A percentile compares a stretch with the other conserved stretches of the same genome.
Conservation (phyloP, 2,888 invertebrate genomes). For the Agriopis aurantiaria region DNA sequence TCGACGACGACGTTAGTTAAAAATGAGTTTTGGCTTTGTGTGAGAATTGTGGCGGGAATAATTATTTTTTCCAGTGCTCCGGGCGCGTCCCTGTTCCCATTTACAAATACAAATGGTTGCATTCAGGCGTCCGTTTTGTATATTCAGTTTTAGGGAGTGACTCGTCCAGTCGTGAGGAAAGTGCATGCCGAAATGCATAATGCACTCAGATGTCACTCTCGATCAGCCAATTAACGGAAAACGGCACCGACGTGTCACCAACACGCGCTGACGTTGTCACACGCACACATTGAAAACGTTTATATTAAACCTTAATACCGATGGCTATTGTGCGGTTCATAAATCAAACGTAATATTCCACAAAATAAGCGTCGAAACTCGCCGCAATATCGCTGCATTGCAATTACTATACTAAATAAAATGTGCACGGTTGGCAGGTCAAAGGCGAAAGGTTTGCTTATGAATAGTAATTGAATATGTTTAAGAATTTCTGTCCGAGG, state of each 20-base stretch:
- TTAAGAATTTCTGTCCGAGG: constrained; percentile 15
- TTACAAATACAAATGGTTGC: constrained; percentile 73
- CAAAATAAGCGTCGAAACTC: constrained; percentile 37
- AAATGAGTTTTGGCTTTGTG: constrained; percentile 67
- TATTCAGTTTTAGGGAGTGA: constrained; percentile 55
- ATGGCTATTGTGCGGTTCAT: constrained; percentile 43
- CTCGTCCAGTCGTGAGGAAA: constrained; percentile 20
- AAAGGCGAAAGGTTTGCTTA: constrained; percentile 20
- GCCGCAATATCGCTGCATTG: constrained; percentile 36
- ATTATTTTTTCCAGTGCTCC: constrained; percentile 67
- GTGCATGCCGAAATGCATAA: constrained; percentile 27
- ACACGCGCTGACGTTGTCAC: constrained; percentile 17
- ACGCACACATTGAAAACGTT: constrained; percentile 23
- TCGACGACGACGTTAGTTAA: constrained; percentile 59
- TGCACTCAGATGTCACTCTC: constrained; percentile 20
- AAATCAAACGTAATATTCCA: constrained; percentile 43
- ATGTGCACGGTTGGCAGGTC: constrained; percentile 11
- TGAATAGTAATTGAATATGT: constrained; percentile 31
- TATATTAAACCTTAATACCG: constrained; percentile 31
- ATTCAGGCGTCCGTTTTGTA: constrained; percentile 62
- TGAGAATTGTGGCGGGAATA: constrained; percentile 63
- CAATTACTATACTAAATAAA: constrained; percentile 39
- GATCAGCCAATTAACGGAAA: constrained; percentile 33
- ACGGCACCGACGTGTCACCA: constrained; percentile 22
- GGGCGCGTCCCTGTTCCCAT: constrained; percentile 63